A percentile compares a stretch with the other conserved stretches of the same genome.
Evolutionary conservation across 2,113 vertebrate genomes (phyloP).

Genomic region (Brevimyrus niger): DNA sequence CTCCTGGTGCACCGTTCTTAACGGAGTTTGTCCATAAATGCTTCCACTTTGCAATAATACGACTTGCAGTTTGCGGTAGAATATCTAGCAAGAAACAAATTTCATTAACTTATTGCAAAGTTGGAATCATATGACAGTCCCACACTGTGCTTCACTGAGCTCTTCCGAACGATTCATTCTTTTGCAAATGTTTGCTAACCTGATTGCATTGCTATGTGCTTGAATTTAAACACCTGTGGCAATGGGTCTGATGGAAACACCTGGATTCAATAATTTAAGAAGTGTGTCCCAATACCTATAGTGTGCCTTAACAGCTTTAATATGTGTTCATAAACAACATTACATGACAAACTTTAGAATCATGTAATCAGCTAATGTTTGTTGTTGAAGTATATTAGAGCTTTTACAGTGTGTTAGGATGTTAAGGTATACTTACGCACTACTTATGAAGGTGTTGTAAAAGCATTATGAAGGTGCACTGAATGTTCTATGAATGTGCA

Average conservation of each 20-base stretch:
- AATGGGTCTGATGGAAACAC: neutral
- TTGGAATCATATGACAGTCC: neutral
- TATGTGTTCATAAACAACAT: neutral
- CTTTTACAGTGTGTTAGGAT: no score
- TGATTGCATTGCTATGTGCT: neutral
- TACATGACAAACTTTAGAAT: neutral
- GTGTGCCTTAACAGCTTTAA: neutral
- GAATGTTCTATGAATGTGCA: no score
- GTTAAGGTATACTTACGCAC: no score
- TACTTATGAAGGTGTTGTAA: no score
- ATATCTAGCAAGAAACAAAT: no score
- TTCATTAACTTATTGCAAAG: neutral
- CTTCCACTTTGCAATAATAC: neutral
- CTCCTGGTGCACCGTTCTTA: neutral
- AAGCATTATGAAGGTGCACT: no score
- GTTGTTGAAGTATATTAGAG: no score
- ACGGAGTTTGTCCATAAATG: neutral
- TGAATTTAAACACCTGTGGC: neutral
- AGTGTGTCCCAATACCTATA: neutral
- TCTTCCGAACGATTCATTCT: neutral
- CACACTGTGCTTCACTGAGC: neutral
- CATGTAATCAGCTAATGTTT: no score
- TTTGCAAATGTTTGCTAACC: neutral
- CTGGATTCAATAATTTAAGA: neutral
- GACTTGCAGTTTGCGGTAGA: neutral